phyloP scores from a whole-genome alignment of 1,140 invertebrate species.

The Philopotamus ludificatus region DNA sequence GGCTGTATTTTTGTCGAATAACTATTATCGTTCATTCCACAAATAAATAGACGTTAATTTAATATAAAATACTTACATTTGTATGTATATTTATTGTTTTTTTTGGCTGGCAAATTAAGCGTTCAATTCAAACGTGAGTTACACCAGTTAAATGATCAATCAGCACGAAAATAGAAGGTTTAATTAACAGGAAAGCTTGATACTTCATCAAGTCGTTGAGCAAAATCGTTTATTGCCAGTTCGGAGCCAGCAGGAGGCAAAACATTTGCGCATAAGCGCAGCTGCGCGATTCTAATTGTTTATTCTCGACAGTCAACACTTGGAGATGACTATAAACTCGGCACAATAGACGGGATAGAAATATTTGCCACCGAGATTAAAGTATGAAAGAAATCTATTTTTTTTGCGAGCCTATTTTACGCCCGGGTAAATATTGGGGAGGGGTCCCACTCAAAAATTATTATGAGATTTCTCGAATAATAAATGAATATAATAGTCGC shows the following conservation, averaged over 20 bases:
- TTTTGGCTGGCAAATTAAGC: too few species aligned
- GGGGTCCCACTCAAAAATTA: not conserved
- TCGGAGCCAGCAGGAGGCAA: not conserved
- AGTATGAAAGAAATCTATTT: not conserved
- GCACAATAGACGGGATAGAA: not conserved
- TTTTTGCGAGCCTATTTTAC: not conserved
- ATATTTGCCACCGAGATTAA: not conserved
- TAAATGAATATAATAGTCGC: too few species aligned
- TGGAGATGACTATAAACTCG: not conserved
- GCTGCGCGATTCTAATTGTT: conserved; percentile 34
- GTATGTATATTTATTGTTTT: too few species aligned
- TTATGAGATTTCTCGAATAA: too few species aligned
- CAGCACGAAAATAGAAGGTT: not conserved
- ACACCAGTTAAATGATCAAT: too few species aligned
- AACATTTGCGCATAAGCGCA: not conserved
- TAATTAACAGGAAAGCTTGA: not conserved
- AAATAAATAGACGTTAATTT: too few species aligned
- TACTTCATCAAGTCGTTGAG: not conserved
- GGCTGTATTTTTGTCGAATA: too few species aligned
- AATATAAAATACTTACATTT: too few species aligned
- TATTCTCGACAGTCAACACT: conserved; percentile 15
- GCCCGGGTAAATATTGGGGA: conserved; percentile 3
- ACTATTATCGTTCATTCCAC: too few species aligned
- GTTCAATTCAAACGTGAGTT: too few species aligned
- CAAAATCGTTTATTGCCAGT: not conserved